Evolutionary conservation across 2,797 vertebrate genomes (phyloP).

Genomic region (Thripadectes ignobilis): DNA sequence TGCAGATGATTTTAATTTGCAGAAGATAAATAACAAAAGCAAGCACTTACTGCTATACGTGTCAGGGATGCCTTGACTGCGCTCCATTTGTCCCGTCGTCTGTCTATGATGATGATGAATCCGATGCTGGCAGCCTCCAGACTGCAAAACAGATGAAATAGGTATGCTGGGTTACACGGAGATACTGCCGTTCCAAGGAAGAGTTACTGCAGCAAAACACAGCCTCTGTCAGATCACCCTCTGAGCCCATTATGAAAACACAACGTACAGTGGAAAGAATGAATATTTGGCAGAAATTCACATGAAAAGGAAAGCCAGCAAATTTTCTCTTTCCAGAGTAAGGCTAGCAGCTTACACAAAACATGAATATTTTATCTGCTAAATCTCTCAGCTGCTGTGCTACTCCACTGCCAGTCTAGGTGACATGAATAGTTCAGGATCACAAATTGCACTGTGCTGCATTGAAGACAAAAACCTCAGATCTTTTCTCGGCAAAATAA

Average conservation of each 20-base stretch:
- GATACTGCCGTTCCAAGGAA: not conserved
- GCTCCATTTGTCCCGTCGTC: conserved; percentile 95
- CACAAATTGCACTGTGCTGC: not conserved
- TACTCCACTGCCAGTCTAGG: not conserved
- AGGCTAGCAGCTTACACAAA: conserved; percentile 18
- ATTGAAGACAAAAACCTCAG: not conserved
- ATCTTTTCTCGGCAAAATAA: not conserved
- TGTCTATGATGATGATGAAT: conserved; percentile 93
- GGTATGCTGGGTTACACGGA: conserved; percentile 20
- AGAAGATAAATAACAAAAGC: not conserved
- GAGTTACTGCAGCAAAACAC: not conserved
- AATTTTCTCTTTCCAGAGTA: not conserved
- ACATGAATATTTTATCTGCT: conserved; percentile 12
- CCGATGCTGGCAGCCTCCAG: conserved; percentile 94
- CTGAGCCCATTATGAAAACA: not conserved
- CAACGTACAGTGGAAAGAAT: not conserved
- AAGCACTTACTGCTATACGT: conserved; percentile 88
- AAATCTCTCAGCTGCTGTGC: not conserved
- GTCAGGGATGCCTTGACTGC: conserved; percentile 91
- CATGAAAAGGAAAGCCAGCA: not conserved
- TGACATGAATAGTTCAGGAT: not conserved
- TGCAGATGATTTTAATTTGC: not conserved
- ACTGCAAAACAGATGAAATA: conserved; percentile 76
- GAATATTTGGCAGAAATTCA: not conserved
- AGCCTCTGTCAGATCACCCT: not conserved